Conservation (phyloP, 2,888 invertebrate species). For the Reticulitermes lucifugus region DNA sequence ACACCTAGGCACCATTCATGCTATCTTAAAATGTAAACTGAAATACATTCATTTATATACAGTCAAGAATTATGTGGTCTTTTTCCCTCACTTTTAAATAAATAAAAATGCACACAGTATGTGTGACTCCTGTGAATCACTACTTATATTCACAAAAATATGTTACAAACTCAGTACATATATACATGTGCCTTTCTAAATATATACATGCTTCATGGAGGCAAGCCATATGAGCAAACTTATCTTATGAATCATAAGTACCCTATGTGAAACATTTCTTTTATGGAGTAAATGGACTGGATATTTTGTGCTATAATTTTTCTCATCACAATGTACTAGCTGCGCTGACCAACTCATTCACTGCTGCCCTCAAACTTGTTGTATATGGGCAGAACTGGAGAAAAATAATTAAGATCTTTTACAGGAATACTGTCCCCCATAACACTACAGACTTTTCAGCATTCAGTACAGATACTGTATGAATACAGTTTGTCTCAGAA, state of each 20-base stretch:
- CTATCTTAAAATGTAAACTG: background rate
- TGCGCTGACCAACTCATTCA: background rate
- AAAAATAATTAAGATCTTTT: no score
- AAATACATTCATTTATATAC: conserved; percentile 28
- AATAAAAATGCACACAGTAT: background rate
- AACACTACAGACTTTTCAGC: no score
- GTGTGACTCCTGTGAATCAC: background rate
- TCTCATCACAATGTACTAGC: conserved; percentile 3
- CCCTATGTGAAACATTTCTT: conserved; percentile 22
- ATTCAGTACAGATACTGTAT: no score
- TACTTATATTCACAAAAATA: conserved; percentile 39
- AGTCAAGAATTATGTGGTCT: conserved; percentile 1
- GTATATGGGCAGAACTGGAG: no score
- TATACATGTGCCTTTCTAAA: conserved; percentile 37
- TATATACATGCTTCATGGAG: conserved; percentile 37
- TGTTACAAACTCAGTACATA: conserved; percentile 44
- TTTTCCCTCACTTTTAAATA: background rate
- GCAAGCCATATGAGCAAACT: conserved; percentile 24
- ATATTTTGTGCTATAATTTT: conserved; percentile 32
- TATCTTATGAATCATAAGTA: conserved; percentile 30
- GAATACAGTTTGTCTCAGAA: no score
- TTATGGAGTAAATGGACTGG: conserved; percentile 32
- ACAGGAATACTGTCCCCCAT: no score
- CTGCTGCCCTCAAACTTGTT: no score
- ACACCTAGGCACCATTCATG: background rate